Percentiles rank a stretch among this genome's conserved stretches.
Conservation (phyloP, 53 echinoderm and acorn worm genomes). For the Mesocentrotus franciscanus region DNA sequence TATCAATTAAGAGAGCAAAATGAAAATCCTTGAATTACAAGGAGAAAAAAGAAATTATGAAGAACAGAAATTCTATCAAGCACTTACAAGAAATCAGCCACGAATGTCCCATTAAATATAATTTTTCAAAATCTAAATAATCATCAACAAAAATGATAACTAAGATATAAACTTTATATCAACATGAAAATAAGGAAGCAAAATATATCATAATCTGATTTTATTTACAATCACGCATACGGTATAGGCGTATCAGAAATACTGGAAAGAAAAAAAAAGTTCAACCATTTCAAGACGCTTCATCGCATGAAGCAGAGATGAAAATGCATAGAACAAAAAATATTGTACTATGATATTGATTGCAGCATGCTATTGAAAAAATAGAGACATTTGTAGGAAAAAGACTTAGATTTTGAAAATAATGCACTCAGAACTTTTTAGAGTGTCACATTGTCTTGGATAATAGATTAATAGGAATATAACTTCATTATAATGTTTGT, state of each 20-base stretch:
- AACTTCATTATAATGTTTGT: background rate
- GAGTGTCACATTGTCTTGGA: background rate
- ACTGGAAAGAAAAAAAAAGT: background rate
- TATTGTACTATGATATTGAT: conserved; percentile 1
- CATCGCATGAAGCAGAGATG: background rate
- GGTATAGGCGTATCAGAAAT: background rate
- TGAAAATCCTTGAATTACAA: background rate
- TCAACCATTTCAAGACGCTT: background rate
- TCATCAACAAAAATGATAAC: background rate
- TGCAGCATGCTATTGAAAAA: conserved; percentile 25
- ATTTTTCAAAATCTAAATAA: background rate
- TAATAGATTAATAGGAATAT: conserved; percentile 6
- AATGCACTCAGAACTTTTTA: background rate
- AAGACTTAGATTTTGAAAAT: background rate
- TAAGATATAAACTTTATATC: conserved; percentile 15
- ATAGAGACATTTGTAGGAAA: background rate
- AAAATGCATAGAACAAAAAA: conserved; percentile 17
- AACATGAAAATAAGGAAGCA: background rate
- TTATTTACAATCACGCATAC: background rate
- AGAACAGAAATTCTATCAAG: background rate
- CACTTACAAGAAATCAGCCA: conserved; percentile 32
- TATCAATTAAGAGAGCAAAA: background rate
- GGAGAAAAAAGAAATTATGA: background rate
- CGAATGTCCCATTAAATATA: conserved; percentile 2
- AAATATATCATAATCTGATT: conserved; percentile 6